phyloP scores from a whole-genome alignment of 2,113 vertebrate species.

The Chrysemys picta region DNA sequence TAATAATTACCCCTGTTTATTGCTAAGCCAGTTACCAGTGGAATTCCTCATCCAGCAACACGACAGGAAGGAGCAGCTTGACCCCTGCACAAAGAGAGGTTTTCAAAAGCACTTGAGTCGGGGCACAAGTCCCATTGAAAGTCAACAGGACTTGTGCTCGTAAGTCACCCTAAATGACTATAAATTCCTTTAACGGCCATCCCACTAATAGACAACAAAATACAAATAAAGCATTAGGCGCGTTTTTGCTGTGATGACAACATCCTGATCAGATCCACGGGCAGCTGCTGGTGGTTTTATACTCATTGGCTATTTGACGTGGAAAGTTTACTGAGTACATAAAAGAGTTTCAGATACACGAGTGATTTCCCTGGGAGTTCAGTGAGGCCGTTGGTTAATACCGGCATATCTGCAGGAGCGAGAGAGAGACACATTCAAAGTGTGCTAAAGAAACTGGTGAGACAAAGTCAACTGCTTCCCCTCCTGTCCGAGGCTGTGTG shows the following conservation, averaged over 20 bases:
- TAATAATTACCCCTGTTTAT: neutral
- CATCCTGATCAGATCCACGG: neutral
- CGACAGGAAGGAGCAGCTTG: neutral
- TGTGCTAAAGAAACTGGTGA: neutral
- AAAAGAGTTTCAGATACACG: neutral
- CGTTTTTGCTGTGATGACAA: neutral
- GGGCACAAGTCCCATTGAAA: neutral
- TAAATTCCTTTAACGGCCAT: neutral
- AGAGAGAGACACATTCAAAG: neutral
- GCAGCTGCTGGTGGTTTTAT: neutral
- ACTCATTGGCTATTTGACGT: neutral
- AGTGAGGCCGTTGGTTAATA: conserved; percentile 29
- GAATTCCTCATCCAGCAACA: neutral
- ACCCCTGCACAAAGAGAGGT: neutral
- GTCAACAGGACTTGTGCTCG: neutral
- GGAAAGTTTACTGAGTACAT: neutral
- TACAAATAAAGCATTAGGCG: neutral
- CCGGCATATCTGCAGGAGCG: neutral
- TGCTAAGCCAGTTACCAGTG: neutral
- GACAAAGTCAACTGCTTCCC: neutral
- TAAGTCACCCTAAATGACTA: neutral
- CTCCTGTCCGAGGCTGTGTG: neutral
- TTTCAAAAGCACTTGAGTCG: neutral
- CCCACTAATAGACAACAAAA: neutral
- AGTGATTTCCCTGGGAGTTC: neutral